A percentile compares a stretch with the other conserved stretches of the same genome.
Evolutionary conservation across 2,113 vertebrate species (phyloP).

Genomic region (Mus pahari): DNA sequence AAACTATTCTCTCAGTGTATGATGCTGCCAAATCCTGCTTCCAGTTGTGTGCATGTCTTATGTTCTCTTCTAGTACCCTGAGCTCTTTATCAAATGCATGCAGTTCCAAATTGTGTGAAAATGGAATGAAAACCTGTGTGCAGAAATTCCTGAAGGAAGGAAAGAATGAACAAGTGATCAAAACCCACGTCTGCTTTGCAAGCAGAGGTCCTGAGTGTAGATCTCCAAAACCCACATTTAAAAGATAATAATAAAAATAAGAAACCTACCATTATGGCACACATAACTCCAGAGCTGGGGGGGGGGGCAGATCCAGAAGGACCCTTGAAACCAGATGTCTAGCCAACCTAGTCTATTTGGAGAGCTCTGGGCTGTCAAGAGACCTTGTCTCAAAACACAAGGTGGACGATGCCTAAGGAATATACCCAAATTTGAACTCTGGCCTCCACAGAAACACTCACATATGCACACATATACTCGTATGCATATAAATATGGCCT

Average conservation of each 20-base stretch:
- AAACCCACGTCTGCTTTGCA: not conserved
- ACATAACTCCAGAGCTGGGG: not conserved
- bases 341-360: not conserved
- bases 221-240: not conserved
- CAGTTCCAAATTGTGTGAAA: constrained; percentile 27
- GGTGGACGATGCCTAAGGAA: not conserved
- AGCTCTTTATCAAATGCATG: constrained; percentile 27
- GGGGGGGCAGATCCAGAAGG: too few species aligned
- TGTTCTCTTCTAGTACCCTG: not conserved
- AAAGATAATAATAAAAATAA: not conserved
- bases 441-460: not conserved
- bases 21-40: not conserved
- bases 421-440: not conserved
- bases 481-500: not conserved
- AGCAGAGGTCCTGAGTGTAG: not conserved
- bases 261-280: not conserved
- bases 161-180: not conserved
- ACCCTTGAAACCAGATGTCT: not conserved
- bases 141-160: not conserved
- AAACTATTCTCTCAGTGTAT: constrained; percentile 49
- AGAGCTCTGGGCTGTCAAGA: not conserved
- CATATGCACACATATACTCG: not conserved
- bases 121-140: not conserved
- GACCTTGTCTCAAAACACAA: not conserved
- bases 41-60: not conserved